Evolutionary conservation across 2,113 vertebrate genomes (phyloP).

Genomic region (Platichthys stellatus): DNA sequence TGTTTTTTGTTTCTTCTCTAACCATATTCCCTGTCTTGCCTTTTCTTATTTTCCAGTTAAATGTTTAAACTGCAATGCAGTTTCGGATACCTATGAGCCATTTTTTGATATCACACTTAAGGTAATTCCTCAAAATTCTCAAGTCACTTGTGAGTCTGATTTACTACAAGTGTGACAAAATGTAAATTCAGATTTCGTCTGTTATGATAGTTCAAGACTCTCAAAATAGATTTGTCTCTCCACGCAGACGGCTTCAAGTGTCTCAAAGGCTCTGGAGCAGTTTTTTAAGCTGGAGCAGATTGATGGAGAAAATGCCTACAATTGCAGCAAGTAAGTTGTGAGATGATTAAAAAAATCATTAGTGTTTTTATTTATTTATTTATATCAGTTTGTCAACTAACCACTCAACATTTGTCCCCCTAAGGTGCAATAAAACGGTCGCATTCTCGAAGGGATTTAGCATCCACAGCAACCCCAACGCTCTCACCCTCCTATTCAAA

Average conservation of each 20-base stretch:
- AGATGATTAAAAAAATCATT: neutral
- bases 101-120: conserved; percentile 93
- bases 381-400: no score
- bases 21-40: no score
- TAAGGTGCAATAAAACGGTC: no score
- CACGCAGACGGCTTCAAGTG: conserved; percentile 86
- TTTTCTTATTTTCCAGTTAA: no score
- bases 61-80: conserved; percentile 81
- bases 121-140: conserved; percentile 74
- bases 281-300: conserved; percentile 97
- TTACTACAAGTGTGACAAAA: neutral
- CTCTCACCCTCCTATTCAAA: no score
- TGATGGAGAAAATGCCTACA: conserved; percentile 97
- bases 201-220: neutral
- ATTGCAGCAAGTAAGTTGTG: conserved; percentile 90
- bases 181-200: neutral
- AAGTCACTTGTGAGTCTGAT: neutral
- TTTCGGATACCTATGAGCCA: conserved; percentile 95
- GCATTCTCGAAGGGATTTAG: no score
- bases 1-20: no score
- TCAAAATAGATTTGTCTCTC: neutral
- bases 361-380: neutral
- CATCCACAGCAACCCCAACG: no score
- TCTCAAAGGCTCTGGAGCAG: conserved; percentile 92
- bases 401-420: no score